These are phyloP conservation scores for Drosophila kanapiae DNA, from an alignment of 1,140 invertebrate species.

Conservation along the genomic window DNA sequence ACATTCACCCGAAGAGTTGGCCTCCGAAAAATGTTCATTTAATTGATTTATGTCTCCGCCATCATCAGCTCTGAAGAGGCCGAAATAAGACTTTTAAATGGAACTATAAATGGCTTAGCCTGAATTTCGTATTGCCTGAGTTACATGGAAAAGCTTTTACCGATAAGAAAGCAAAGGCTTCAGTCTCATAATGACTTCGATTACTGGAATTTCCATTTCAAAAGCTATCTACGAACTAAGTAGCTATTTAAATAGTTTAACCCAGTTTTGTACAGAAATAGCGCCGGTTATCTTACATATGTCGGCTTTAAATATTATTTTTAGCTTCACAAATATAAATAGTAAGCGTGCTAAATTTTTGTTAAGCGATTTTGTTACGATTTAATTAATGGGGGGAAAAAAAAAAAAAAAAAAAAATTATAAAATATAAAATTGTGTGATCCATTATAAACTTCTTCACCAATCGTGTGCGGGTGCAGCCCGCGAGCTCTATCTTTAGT, in stretches of 20 bases:
- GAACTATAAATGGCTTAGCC: slow-evolving; percentile 8
- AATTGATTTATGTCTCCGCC: slow-evolving; percentile 42
- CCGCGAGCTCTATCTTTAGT: no score
- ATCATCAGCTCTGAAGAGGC: neutral
- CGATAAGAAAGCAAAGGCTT: slow-evolving; percentile 7
- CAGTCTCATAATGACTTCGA: slow-evolving; percentile 9
- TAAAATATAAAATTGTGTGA: no score
- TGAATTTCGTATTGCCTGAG: neutral
- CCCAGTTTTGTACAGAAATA: neutral
- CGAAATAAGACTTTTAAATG: neutral
- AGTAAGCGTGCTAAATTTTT: neutral
- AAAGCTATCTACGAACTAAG: slow-evolving; percentile 7
- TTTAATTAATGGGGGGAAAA: no score
- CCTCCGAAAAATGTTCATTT: slow-evolving; percentile 26
- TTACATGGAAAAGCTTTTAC: slow-evolving; percentile 31
- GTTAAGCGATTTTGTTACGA: no score
- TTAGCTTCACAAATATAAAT: neutral
- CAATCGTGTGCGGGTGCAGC: no score
- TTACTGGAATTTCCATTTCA: slow-evolving; percentile 1
- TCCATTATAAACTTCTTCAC: no score
- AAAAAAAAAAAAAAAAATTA: no score
- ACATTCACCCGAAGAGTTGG: slow-evolving; percentile 31
- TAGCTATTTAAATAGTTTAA: slow-evolving; percentile 9
- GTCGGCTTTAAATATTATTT: neutral
- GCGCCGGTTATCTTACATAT: neutral